These are phyloP conservation scores for Epinephelus awoara DNA, from an alignment of 2,797 vertebrate species.

Conservation along the genomic window DNA sequence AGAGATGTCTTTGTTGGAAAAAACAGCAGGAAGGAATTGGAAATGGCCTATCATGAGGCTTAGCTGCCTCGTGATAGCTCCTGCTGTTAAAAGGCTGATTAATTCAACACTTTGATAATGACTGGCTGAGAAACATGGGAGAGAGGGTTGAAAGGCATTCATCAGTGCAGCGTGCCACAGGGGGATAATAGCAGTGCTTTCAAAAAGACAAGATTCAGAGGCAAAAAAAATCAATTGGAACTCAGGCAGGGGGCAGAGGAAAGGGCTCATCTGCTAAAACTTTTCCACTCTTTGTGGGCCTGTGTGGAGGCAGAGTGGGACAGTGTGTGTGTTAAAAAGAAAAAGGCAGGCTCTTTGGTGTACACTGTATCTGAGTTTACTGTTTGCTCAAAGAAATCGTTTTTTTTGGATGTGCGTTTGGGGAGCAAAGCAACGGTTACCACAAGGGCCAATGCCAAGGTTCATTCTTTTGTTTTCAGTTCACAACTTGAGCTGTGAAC, in stretches of 20 bases:
- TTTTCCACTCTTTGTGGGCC: conserved; percentile 25
- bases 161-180: conserved; percentile 70
- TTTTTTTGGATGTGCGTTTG: neutral
- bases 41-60: conserved; percentile 67
- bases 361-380: neutral
- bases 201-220: conserved; percentile 68
- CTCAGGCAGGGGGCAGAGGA: conserved; percentile 48
- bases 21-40: conserved; percentile 58
- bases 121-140: conserved; percentile 70
- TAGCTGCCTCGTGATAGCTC: conserved; percentile 67
- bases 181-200: conserved; percentile 76
- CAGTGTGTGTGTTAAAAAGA: conserved; percentile 8
- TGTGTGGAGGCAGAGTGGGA: conserved; percentile 15
- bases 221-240: conserved; percentile 56
- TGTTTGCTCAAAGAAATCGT: neutral
- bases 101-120: conserved; percentile 81
- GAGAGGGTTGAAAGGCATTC: conserved; percentile 73
- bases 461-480: neutral
- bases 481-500: neutral
- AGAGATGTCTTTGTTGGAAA: conserved; percentile 52
- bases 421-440: neutral
- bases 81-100: conserved; percentile 80
- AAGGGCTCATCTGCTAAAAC: conserved; percentile 63
- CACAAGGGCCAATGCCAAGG: neutral
- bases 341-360: conserved; percentile 1